Conservation (phyloP, 2,888 invertebrate species). For the Dolichopus griseipennis region DNA sequence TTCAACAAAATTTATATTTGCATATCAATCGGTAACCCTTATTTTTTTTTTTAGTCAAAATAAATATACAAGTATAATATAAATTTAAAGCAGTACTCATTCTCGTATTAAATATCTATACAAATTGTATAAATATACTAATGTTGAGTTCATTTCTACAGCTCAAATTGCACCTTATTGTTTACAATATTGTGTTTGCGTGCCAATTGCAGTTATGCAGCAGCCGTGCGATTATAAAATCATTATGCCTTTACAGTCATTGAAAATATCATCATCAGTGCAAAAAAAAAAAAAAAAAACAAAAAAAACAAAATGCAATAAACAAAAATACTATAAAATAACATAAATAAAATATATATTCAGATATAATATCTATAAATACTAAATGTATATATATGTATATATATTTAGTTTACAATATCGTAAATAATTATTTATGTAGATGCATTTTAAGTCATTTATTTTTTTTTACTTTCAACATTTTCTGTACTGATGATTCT, state of each 20-base stretch:
- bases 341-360: background rate
- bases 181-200: background rate
- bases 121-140: background rate
- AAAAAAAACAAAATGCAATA: no score
- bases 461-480: no score
- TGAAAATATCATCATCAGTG: background rate
- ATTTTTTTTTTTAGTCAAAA: no score
- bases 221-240: conserved; percentile 6
- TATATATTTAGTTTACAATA: background rate
- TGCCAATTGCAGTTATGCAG: conserved; percentile 1
- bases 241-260: conserved; percentile 4
- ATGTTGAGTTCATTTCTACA: background rate
- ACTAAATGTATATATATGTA: background rate
- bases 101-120: no score
- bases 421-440: conserved; percentile 2
- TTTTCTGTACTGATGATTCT: background rate
- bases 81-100: no score
- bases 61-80: no score
- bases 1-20: no score
- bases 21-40: no score
- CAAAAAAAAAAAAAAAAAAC: background rate
- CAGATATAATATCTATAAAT: no score
- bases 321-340: background rate
- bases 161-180: conserved; percentile 3
- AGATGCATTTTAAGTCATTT: no score